Conservation (phyloP, 1,140 invertebrate genomes). For the Mamestra configurata region DNA sequence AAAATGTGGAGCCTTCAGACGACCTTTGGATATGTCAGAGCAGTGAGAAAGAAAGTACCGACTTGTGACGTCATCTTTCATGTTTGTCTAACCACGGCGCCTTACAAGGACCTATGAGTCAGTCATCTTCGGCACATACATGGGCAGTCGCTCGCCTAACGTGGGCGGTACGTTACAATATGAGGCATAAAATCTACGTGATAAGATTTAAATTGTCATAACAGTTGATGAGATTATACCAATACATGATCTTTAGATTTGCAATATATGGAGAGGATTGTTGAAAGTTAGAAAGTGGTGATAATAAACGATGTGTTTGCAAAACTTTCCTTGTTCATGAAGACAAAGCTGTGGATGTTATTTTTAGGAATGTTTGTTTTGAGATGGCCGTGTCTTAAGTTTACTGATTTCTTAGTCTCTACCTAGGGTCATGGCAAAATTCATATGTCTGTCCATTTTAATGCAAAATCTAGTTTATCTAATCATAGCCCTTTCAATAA, state of each 20-base stretch:
- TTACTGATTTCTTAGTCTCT: neutral
- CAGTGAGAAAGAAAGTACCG: conserved; percentile 54
- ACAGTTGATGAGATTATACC: neutral
- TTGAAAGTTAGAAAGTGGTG: conserved; percentile 67
- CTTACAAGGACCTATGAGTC: conserved; percentile 52
- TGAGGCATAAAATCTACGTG: conserved; percentile 24
- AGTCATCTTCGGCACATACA: conserved; percentile 46
- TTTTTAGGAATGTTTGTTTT: neutral
- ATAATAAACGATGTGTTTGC: conserved; percentile 32
- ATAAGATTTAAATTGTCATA: conserved; percentile 36
- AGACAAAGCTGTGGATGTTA: neutral
- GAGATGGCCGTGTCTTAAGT: neutral
- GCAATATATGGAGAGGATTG: conserved; percentile 27
- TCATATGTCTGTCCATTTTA: too few species aligned
- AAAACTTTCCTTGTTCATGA: conserved; percentile 5
- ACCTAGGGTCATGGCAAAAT: too few species aligned
- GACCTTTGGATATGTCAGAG: conserved; percentile 2
- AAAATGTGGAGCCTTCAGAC: neutral
- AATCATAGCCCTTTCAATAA: too few species aligned
- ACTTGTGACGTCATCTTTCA: conserved; percentile 49
- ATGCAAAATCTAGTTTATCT: too few species aligned
- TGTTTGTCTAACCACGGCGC: conserved; percentile 30
- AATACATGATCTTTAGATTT: neutral
- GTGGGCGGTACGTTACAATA: conserved; percentile 48
- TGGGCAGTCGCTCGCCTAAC: conserved; percentile 27